These are phyloP conservation scores for Ondatra zibethicus DNA, from an alignment of 2,113 vertebrate species.

Conservation along the genomic window DNA sequence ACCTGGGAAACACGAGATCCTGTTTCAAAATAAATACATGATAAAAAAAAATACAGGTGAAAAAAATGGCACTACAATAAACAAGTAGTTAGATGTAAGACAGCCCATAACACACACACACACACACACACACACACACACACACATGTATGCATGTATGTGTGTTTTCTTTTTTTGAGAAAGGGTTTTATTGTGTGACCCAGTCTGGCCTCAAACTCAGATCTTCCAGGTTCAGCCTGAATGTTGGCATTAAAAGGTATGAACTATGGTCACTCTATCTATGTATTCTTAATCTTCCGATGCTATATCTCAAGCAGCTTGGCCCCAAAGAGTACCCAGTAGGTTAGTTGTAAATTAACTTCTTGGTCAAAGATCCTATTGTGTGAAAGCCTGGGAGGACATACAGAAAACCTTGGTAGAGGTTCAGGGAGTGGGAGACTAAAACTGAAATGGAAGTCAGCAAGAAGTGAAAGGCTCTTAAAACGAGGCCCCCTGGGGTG, in stretches of 20 bases:
- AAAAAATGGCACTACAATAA: slow-evolving; percentile 8
- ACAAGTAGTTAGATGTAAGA: not conserved
- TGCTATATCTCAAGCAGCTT: not conserved
- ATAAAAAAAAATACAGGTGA: not conserved
- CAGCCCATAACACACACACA: not conserved
- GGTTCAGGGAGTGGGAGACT: not conserved
- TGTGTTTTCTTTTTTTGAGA: not conserved
- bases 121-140: too few species aligned
- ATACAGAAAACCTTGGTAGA: not conserved
- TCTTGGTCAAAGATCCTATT: slow-evolving; percentile 46
- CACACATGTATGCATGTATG: too few species aligned
- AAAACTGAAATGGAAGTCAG: slow-evolving; percentile 38
- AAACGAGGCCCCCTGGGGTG: not conserved
- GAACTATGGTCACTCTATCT: not conserved
- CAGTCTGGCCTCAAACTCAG: not conserved
- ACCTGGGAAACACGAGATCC: not conserved
- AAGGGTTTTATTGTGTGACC: not conserved
- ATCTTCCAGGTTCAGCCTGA: not conserved
- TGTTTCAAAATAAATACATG: not conserved
- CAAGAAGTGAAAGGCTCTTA: slow-evolving; percentile 1
- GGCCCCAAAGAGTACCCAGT: not conserved
- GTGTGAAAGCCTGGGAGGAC: slow-evolving; percentile 12
- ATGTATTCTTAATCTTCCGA: not conserved
- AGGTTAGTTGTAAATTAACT: slow-evolving; percentile 41
- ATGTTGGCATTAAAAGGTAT: not conserved